phyloP scores from a whole-genome alignment of 2,888 invertebrate species.

The Ernsta delagoae region DNA sequence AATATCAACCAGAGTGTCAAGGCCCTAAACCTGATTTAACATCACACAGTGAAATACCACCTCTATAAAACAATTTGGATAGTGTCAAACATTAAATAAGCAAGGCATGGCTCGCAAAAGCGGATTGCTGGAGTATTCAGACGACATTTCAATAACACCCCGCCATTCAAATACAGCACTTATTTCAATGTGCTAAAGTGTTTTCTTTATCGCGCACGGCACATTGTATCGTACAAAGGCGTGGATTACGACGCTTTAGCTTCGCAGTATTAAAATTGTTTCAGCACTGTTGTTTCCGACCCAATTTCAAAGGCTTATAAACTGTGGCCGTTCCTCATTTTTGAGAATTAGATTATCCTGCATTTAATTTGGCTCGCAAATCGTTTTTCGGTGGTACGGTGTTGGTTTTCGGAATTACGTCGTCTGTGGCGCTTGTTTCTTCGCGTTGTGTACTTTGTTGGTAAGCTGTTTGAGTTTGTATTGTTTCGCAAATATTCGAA shows the following conservation, averaged over 20 bases:
- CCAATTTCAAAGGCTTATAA: conserved; percentile 45
- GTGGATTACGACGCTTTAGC: conserved; percentile 37
- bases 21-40: conserved; percentile 7
- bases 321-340: conserved; percentile 35
- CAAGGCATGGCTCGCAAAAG: conserved; percentile 32
- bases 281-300: conserved; percentile 45
- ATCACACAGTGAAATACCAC: conserved; percentile 18
- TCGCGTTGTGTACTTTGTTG: conserved; percentile 22
- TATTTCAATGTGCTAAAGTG: conserved; percentile 31
- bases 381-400: conserved; percentile 27
- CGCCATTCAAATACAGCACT: conserved; percentile 24
- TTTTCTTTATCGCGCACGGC: conserved; percentile 28
- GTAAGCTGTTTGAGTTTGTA: conserved; percentile 18
- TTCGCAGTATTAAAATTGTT: conserved; percentile 46
- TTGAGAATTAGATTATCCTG: conserved; percentile 37
- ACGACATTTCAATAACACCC: conserved; percentile 34
- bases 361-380: conserved; percentile 34
- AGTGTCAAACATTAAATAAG: conserved; percentile 37
- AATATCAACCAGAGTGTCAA: conserved; percentile 9
- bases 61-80: conserved; percentile 34
- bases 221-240: conserved; percentile 36
- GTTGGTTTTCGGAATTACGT: conserved; percentile 35
- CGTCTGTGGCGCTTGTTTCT: conserved; percentile 17
- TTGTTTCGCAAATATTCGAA: not conserved
- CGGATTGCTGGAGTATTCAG: conserved; percentile 28